Evolutionary conservation across 2,888 invertebrate species (phyloP), one percentile per base, ranked within the genome.

Genomic region (Gryllus longicercus): DNA sequence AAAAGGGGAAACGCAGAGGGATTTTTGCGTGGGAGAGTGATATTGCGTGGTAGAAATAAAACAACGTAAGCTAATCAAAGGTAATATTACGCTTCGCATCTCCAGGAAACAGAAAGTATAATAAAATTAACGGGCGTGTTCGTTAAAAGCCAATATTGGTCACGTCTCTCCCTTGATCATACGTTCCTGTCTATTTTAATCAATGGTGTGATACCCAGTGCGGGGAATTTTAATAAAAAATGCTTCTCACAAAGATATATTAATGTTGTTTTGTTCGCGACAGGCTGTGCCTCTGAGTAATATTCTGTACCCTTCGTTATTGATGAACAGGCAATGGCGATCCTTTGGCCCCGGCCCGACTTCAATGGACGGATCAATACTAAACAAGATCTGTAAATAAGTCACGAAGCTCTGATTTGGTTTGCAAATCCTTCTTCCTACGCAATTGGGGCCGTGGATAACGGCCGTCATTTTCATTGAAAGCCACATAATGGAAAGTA

Each of bases 41-140:
- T 63, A 63, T 63, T 63, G 63, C 63, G 63, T 63, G 63, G 63
- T 63, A 63, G 63, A 63, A 63, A 63, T 63, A 63, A 63, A 63
- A 63, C 63, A 63, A 63, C n/a, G 63, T 16, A 5, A 16, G 16
- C 63, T 63, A 63, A 63, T 63, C 63, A 63, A 63, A 63, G 63
- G 63, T 63, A 63, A 63, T 63, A 63, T 63, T 18, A 63, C 63
- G 63, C 63, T 63, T n/a, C 63, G 63, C n/a, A n/a, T 63, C 63
- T 63, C 63, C 63, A 63, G 63, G 63, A 63, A 63, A 63, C 63
- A 63, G 63, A 63, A 63, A 63, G 63, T 63, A 63, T 63, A 63
- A 63, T 63, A 63, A 63, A 63, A 63, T 63, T 63, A 63, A 63
- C 63, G 63, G 63, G 63, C 63, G 63, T 63, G 63, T 63, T 63